Evolutionary conservation across 2,888 invertebrate species (phyloP), one percentile per base, ranked within the genome.

Genomic region (Clivina fossor): DNA sequence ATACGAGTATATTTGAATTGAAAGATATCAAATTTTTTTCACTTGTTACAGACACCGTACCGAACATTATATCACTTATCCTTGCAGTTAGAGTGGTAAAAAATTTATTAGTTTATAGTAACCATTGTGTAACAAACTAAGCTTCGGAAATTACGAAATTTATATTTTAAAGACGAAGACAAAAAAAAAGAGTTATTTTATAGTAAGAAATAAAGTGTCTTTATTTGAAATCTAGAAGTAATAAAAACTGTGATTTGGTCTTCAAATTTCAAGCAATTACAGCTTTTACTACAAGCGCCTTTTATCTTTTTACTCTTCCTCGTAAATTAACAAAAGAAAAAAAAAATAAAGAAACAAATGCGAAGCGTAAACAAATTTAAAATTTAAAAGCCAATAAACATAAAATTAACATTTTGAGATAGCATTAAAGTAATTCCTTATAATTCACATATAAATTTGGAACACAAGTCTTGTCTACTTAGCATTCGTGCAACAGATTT

Each of bases 371-470:
- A 49, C 49, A 49, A 49, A 49, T 40, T 49, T 40, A 49, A 49
- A 49, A 49, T 40, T 30, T 49, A 49, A 49, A 49, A 49, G 30
- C 38, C 40, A 49, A 38, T 49, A 49, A 49, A 49, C 49, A 49
- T 49, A 40, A 49, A 49, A 49, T 49, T 49, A 49, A 40, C 49
- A 49, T 49, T 49, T 49, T n/a, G 19, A 49, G 49, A 49, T 49
- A 49, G 40, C 30, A 28, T 49, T 49, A 16, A 49, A 30, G 49
- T 38, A 49, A 38, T 49, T 49, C 40, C 49, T 38, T 38, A 49
- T 35, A 49, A 49, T 49, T 40, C 49, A 40, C 49, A 40, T 28
- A 38, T 49, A 49, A 49, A 28, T 38, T 48, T 48, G 19, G n/a
- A 24, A 44, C 33, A 15, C 32, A 47, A 47, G 47, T 33, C 32